These are phyloP conservation scores for Varecia variegata DNA, from an alignment of 2,797 vertebrate species.

Conservation along the genomic window DNA sequence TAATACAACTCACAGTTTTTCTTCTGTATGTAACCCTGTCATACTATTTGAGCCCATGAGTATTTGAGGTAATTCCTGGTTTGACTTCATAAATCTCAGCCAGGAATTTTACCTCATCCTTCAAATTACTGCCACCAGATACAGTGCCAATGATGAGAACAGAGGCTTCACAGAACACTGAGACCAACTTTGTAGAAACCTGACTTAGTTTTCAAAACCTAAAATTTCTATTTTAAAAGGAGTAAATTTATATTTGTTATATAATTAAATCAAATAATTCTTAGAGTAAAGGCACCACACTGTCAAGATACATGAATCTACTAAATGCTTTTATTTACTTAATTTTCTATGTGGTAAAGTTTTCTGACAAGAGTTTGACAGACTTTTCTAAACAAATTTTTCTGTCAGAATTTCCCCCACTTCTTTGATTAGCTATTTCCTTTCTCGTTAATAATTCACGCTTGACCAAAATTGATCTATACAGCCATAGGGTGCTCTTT, in stretches of 20 bases:
- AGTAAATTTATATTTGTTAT: not conserved
- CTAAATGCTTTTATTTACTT: not conserved
- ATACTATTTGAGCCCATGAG: not conserved
- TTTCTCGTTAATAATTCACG: constrained; percentile 9
- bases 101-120: constrained; percentile 55
- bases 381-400: not conserved
- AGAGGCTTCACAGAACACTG: not conserved
- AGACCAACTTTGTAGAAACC: not conserved
- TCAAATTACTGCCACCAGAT: not conserved
- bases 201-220: not conserved
- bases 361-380: constrained; percentile 28
- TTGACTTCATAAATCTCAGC: constrained; percentile 31
- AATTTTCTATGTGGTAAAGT: not conserved
- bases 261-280: not conserved
- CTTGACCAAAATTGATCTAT: not conserved
- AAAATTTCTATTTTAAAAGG: not conserved
- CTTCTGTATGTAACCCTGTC: not conserved
- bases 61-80: not conserved
- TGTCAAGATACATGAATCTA: not conserved
- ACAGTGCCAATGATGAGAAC: constrained; percentile 15
- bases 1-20: not conserved
- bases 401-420: not conserved
- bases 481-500: not conserved
- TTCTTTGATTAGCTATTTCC: not conserved
- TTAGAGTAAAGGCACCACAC: not conserved